Base-by-base conservation (phyloP, 2,797 vertebrate genomes). In the Numenius phaeopus region DNA sequence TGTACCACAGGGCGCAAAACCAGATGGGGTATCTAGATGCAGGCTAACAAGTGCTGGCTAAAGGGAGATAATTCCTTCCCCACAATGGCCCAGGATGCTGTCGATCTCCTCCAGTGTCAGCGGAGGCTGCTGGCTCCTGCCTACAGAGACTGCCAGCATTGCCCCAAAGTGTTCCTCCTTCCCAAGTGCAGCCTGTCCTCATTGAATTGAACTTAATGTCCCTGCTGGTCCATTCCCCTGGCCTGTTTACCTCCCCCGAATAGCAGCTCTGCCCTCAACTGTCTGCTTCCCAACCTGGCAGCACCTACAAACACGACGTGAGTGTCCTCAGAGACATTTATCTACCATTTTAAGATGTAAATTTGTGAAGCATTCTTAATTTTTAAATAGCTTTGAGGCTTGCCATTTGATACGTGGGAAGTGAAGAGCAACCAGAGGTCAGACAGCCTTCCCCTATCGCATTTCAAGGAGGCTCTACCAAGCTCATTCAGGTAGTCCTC, bases 231-330 rank as follows among this genome's bases (percentile, higher is more conserved):
- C 58, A 19, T 17, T 42, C 14, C 59, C 29, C 10, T 1, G 4
- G 20, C 11, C 34, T 42, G 9, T 26, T 67, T 58, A 9, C 18
- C 12, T 73, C 39, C 6, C 9, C 17, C 2, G 32, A 32, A 30
- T 5, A 81, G 57, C 19, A 87, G 44, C 49, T 91, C 87, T 75
- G 57, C 17, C 44, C 40, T 84, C 66, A 78, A 1, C 30, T 12
- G 16, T 32, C 69, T 49, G 12, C 32, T 72, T 78, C 29, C 49
- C 71, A 58, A 1, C 3, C 72, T 4, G 23, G 32, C 34, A 89
- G 37, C 52, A 76, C 23, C 62, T n/a, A n/a, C 8, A 76, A 49
- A 54, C 1, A 1, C 2, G 10, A 32, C 11, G 5, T 0, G 0
- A 17, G 11, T 5, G 29, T 14, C 26, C 23, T 71, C 65, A 52